A percentile compares a stretch with the other conserved stretches of the same genome.
Evolutionary conservation across 2,113 vertebrate species (phyloP).

Genomic region (Numenius arquata): DNA sequence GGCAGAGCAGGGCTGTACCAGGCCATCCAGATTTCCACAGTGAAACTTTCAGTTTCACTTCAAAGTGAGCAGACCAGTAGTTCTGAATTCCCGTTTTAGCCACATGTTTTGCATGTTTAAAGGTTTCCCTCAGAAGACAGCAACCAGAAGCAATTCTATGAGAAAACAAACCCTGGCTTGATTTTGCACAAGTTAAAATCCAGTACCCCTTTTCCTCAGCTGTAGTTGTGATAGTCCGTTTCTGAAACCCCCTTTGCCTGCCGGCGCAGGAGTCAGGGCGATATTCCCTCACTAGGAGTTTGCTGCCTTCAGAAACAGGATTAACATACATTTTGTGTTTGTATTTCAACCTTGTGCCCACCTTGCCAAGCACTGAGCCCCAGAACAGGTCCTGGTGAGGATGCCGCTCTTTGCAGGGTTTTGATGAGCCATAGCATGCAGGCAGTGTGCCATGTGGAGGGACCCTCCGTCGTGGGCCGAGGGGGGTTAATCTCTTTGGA

Average conservation of each 20-base stretch:
- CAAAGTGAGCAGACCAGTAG: neutral
- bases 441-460: rapidly evolving
- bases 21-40: neutral
- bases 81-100: neutral
- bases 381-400: neutral
- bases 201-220: neutral
- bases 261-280: neutral
- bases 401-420: neutral
- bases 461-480: neutral
- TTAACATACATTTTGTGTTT: neutral
- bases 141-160: neutral
- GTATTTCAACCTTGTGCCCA: neutral
- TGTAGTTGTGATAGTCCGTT: neutral
- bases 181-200: neutral
- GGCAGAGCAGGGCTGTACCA: neutral
- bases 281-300: neutral
- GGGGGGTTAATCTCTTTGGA: conserved; percentile 20
- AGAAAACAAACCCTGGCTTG: neutral
- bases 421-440: rapidly evolving
- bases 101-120: conserved; percentile 28
- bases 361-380: neutral
- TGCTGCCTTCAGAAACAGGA: neutral
- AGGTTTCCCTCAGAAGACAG: neutral
- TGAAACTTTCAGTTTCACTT: neutral
- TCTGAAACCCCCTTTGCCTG: rapidly evolving